Evolutionary conservation across 1,140 invertebrate genomes (phyloP).

Genomic region (Oryzaephilus surinamensis): DNA sequence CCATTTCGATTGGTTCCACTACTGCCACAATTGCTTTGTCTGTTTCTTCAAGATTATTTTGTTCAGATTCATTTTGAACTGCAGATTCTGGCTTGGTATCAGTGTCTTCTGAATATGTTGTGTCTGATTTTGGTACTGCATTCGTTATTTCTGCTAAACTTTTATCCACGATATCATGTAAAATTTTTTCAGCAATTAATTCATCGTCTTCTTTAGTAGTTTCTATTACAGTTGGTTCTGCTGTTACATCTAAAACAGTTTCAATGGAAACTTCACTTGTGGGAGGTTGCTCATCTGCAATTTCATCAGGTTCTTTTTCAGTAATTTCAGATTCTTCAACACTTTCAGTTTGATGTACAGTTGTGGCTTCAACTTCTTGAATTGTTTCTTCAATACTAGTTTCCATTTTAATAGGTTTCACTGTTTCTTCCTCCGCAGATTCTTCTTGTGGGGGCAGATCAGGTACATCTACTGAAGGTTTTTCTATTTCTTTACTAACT

Average conservation of each 20-base stretch:
- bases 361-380: slow-evolving; percentile 10
- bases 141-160: not conserved
- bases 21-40: slow-evolving; percentile 4
- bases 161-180: not conserved
- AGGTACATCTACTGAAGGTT: slow-evolving; percentile 17
- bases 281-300: no score
- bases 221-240: slow-evolving; percentile 4
- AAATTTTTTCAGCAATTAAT: slow-evolving; percentile 16
- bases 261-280: no score
- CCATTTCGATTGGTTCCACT: slow-evolving; percentile 1
- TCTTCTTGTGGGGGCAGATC: slow-evolving; percentile 11
- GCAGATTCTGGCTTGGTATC: slow-evolving; percentile 1
- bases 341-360: slow-evolving; percentile 8
- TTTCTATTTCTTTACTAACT: slow-evolving; percentile 8
- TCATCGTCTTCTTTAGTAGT: slow-evolving; percentile 26
- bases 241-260: slow-evolving; percentile 8
- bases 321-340: slow-evolving; percentile 14
- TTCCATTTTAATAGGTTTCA: slow-evolving; percentile 11
- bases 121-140: no score
- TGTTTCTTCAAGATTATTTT: slow-evolving; percentile 1
- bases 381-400: slow-evolving; percentile 12
- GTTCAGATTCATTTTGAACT: not conserved
- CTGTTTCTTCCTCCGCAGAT: slow-evolving; percentile 8
- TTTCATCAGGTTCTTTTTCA: slow-evolving; percentile 16
- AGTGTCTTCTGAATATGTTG: no score